Evolutionary conservation across 2,797 vertebrate species (phyloP), one percentile per base, ranked within the genome.

Genomic region (Anniella stebbinsi): DNA sequence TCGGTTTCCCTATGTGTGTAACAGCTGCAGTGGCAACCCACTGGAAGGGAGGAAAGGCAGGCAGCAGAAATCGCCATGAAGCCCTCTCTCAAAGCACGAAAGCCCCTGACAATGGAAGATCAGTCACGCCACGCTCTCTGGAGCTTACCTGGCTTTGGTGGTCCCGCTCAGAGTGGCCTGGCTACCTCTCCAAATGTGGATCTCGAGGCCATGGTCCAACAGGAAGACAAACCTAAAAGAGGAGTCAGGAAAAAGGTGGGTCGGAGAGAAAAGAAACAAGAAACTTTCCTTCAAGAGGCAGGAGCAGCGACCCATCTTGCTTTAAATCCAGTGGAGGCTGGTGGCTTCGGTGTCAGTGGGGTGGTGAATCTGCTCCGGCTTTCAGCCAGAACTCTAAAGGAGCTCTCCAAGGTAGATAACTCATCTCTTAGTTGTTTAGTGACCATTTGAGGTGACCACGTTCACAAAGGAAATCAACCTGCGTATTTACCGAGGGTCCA

Each of bases 131-230:
- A 3, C 1, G 7, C 30, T 3, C 28, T 33, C 0, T 6, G n/a
- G n/a, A 18, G 23, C 0, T 0, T 12, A 25, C 76, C 91, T 69
- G 87, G 91, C 88, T 36, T 21, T 84, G 69, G 72, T 72, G 30
- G 81, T 60, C 2, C 9, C 89, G 51, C 98, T 99, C 89, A 99
- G 97, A 0, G 98, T 99, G 85, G 99, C 99, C 80, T 98, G 98
- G 54, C 95, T 95, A 89, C 99, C 99, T 5, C 98, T 98, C 99
- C 99, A 99, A 87, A 99, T 94, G 0, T 97, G 98, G 88, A 99
- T 97, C 51, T 98, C 97, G 48, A 98, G 95, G 2, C 99, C 99
- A 0, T 93, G 96, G 93, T 99, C 99, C 96, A 99, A 94, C 90
- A 99, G 97, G 95, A 99, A 99, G 67, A 99, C 98, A n/a, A 97